These are phyloP conservation scores for Bergia puertoricense DNA, from an alignment of 92 coral and sea anemone genomes.

Conservation along the genomic window DNA sequence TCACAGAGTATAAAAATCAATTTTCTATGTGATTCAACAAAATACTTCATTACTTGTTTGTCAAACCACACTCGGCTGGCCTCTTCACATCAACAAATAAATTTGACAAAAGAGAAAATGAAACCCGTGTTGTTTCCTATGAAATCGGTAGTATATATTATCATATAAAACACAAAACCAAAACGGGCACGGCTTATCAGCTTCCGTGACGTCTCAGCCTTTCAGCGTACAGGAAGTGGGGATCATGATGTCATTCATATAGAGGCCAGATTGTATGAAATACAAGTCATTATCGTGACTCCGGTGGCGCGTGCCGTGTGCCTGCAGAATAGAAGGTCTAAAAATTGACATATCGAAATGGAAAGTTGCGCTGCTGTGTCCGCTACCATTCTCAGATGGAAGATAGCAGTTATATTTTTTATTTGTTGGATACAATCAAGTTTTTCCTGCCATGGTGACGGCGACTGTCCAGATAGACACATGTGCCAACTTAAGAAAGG, in stretches of 20 bases:
- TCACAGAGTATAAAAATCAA: background rate
- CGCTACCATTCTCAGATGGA: conserved; percentile 20
- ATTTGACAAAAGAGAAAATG: background rate
- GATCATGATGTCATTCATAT: background rate
- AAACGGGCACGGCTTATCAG: conserved; percentile 10
- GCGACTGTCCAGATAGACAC: conserved; percentile 17
- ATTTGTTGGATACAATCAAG: conserved; percentile 7
- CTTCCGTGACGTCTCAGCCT: conserved; percentile 33
- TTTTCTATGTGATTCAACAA: no score
- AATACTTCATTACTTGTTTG: no score
- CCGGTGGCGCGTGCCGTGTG: background rate
- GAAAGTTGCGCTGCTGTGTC: background rate
- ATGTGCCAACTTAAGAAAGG: conserved; percentile 9
- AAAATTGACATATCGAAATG: background rate
- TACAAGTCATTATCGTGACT: background rate
- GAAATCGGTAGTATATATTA: conserved; percentile 1
- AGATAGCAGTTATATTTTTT: background rate
- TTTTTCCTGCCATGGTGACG: conserved; percentile 8
- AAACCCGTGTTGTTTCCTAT: background rate
- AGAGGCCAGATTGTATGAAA: background rate
- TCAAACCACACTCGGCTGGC: background rate
- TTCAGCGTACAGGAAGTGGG: conserved; percentile 28
- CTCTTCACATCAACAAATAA: background rate
- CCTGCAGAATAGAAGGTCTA: background rate
- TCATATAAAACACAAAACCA: background rate